Percentiles rank a stretch among this genome's conserved stretches.
These are phyloP conservation scores for Campylorhamphus procurvoides DNA, from an alignment of 2,113 vertebrate species.

Conservation along the genomic window DNA sequence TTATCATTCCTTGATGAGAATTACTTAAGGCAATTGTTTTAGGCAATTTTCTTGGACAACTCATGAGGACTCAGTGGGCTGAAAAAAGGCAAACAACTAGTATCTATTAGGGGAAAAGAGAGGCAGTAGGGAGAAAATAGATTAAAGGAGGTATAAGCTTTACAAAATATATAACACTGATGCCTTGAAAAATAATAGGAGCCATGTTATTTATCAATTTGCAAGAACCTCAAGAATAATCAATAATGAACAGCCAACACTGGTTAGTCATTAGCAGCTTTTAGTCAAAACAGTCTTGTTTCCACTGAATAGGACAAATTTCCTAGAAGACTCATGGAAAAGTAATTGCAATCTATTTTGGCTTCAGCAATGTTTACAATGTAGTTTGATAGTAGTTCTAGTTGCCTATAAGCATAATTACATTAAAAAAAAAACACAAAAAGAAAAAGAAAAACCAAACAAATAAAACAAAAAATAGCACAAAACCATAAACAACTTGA, in stretches of 20 bases:
- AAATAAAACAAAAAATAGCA: no score
- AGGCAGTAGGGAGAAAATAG: neutral
- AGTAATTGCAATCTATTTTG: neutral
- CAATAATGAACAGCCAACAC: neutral
- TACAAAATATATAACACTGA: neutral
- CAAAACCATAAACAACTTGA: neutral
- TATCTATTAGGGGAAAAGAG: fast-evolving
- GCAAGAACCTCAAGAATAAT: neutral
- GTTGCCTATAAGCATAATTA: neutral
- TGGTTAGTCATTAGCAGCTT: neutral
- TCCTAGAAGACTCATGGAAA: neutral
- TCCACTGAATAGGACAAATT: neutral
- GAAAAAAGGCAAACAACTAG: neutral
- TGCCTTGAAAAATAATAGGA: neutral
- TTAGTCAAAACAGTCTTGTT: neutral
- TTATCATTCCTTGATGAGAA: neutral
- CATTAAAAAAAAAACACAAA: neutral
- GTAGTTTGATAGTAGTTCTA: neutral
- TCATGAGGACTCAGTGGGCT: neutral
- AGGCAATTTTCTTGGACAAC: neutral
- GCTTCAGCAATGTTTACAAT: neutral
- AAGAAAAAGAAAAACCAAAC: no score
- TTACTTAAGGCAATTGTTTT: neutral
- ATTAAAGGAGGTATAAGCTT: neutral
- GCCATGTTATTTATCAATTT: neutral